Evolutionary conservation across 2,113 vertebrate genomes (phyloP).

Genomic region (Lasiurus borealis): DNA sequence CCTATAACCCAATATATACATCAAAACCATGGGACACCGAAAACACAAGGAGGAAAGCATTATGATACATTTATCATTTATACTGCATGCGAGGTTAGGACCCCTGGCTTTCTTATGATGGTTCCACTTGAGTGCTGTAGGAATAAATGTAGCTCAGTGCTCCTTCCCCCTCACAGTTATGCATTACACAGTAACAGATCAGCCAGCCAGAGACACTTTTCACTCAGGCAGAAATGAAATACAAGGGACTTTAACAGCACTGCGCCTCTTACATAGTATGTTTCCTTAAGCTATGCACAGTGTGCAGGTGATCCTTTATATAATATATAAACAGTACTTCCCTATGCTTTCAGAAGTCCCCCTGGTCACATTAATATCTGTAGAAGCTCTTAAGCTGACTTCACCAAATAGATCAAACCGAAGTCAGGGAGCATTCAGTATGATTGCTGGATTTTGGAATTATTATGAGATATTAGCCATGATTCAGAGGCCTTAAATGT

Average conservation of each 20-base stretch:
- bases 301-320: conserved; percentile 16
- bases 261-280: background rate
- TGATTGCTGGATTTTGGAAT: conserved; percentile 60
- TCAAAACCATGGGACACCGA: conserved; percentile 33
- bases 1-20: conserved; percentile 26
- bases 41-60: conserved; percentile 46
- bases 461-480: conserved; percentile 67
- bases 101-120: conserved; percentile 64
- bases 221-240: conserved; percentile 68
- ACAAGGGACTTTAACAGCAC: background rate
- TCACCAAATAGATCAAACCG: conserved; percentile 32
- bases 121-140: conserved; percentile 74
- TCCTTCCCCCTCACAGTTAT: conserved; percentile 67
- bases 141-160: conserved; percentile 71
- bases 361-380: conserved; percentile 54
- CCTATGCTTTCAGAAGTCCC: conserved; percentile 50
- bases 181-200: conserved; percentile 26
- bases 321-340: conserved; percentile 53
- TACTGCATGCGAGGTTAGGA: conserved; percentile 73
- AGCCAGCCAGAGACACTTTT: conserved; percentile 60
- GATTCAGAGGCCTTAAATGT: background rate
- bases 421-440: conserved; percentile 14
- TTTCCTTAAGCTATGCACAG: conserved; percentile 58
- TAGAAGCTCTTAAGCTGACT: conserved; percentile 35
- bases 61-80: conserved; percentile 78